Evolutionary conservation across 2,797 vertebrate species (phyloP).

Genomic region (Typhlichthys subterraneus): DNA sequence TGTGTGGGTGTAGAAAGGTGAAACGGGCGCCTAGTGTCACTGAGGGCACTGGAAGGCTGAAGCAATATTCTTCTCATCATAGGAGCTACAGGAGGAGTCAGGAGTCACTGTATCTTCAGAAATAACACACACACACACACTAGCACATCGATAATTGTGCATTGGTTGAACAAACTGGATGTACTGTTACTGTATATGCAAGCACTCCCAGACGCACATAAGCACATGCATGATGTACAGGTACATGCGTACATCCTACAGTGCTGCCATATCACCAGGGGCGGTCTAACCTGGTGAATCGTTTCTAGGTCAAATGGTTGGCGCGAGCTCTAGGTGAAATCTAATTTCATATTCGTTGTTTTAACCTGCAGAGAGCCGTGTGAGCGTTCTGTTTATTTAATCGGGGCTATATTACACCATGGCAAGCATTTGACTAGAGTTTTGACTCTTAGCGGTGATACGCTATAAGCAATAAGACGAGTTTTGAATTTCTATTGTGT

Average conservation of each 20-base stretch:
- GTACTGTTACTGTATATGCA: constrained; percentile 45
- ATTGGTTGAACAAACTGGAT: constrained; percentile 37
- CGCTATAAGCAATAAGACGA: constrained; percentile 75
- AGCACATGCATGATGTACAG: background rate
- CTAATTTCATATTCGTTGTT: constrained; percentile 13
- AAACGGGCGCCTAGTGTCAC: constrained; percentile 12
- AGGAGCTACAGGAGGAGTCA: constrained; percentile 38
- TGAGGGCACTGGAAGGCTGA: constrained; percentile 15
- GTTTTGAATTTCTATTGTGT: constrained; percentile 65
- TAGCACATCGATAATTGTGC: constrained; percentile 40
- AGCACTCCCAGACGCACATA: constrained; percentile 18
- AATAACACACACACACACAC: constrained; percentile 26
- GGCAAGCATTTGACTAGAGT: constrained; percentile 36
- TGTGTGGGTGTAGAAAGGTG: constrained; percentile 5
- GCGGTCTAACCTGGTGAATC: constrained; percentile 36
- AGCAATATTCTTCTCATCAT: constrained; percentile 63
- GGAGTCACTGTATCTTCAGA: constrained; percentile 62
- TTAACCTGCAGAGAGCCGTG: background rate
- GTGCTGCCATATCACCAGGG: constrained; percentile 48
- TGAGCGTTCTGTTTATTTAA: constrained; percentile 28
- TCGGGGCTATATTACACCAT: constrained; percentile 34
- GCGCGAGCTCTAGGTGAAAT: constrained; percentile 18
- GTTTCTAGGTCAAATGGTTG: constrained; percentile 53
- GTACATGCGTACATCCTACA: constrained; percentile 37
- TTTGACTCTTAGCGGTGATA: constrained; percentile 44